Percentiles rank a stretch among this genome's conserved stretches.
Evolutionary conservation across 2,888 invertebrate species (phyloP).

Genomic region (Druceiella hillmani): DNA sequence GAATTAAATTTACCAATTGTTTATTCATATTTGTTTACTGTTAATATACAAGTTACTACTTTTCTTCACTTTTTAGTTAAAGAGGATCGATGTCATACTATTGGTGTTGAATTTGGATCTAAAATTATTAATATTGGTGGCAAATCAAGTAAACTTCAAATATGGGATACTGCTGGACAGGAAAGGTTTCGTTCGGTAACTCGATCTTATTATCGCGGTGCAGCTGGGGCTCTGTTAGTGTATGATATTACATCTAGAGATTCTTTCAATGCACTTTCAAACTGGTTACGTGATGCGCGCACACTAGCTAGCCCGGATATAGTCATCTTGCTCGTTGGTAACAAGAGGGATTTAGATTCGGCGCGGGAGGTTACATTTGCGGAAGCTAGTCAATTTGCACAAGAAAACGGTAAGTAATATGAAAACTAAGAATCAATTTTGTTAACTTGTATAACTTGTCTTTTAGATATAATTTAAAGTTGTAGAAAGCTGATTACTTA

Average conservation of each 20-base stretch:
- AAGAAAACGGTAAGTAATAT: conserved; percentile 65
- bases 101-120: conserved; percentile 85
- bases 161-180: conserved; percentile 93
- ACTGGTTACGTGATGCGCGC: conserved; percentile 80
- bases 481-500: too few species aligned
- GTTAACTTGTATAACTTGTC: too few species aligned
- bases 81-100: conserved; percentile 78
- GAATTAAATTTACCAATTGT: too few species aligned
- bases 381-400: conserved; percentile 78
- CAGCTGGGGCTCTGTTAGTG: conserved; percentile 86
- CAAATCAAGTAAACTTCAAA: conserved; percentile 76
- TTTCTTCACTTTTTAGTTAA: conserved; percentile 59
- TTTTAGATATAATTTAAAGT: too few species aligned
- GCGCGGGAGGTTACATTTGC: conserved; percentile 77
- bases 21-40: too few species aligned
- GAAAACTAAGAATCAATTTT: too few species aligned
- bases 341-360: conserved; percentile 77
- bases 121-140: conserved; percentile 78
- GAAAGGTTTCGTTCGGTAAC: conserved; percentile 95
- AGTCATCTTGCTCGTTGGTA: conserved; percentile 73
- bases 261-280: conserved; percentile 86
- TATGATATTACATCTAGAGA: conserved; percentile 88
- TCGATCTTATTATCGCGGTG: conserved; percentile 77
- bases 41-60: too few species aligned
- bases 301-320: conserved; percentile 78